phyloP scores from a whole-genome alignment of 2,888 invertebrate genomes.

The Aphodius granarius region DNA sequence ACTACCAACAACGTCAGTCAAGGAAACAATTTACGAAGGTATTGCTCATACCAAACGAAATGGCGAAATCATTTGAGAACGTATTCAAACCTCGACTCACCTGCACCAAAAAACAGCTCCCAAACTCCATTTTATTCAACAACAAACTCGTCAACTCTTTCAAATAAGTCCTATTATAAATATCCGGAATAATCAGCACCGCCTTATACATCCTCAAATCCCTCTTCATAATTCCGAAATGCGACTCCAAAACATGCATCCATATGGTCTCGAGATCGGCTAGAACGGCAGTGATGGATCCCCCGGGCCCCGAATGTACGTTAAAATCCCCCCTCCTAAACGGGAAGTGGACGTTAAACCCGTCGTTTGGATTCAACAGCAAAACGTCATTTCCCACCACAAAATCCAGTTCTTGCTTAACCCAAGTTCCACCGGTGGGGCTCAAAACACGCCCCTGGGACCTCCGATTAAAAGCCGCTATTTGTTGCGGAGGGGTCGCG shows the following conservation, averaged over 20 bases:
- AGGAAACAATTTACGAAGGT: too few species aligned
- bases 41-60: too few species aligned
- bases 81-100: too few species aligned
- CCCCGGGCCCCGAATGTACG: conserved; percentile 80
- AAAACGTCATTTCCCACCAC: conserved; percentile 76
- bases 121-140: conserved; percentile 80
- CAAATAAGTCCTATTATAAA: conserved; percentile 83
- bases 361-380: conserved; percentile 56
- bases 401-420: conserved; percentile 65
- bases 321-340: conserved; percentile 86
- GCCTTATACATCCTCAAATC: conserved; percentile 80
- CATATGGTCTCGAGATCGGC: conserved; percentile 88
- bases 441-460: conserved; percentile 70
- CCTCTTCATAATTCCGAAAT: conserved; percentile 71
- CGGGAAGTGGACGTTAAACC: conserved; percentile 89
- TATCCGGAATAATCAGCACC: conserved; percentile 86
- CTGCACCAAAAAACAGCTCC: conserved; percentile 82
- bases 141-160: conserved; percentile 82
- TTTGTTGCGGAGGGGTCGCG: conserved; percentile 88
- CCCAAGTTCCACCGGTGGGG: conserved; percentile 63
- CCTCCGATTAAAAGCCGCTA: conserved; percentile 82
- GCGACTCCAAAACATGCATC: conserved; percentile 76
- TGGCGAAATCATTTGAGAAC: too few species aligned
- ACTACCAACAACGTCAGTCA: too few species aligned
- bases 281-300: conserved; percentile 81